Conservation (phyloP, 2,888 invertebrate genomes). For the Catotricha subobsoleta region DNA sequence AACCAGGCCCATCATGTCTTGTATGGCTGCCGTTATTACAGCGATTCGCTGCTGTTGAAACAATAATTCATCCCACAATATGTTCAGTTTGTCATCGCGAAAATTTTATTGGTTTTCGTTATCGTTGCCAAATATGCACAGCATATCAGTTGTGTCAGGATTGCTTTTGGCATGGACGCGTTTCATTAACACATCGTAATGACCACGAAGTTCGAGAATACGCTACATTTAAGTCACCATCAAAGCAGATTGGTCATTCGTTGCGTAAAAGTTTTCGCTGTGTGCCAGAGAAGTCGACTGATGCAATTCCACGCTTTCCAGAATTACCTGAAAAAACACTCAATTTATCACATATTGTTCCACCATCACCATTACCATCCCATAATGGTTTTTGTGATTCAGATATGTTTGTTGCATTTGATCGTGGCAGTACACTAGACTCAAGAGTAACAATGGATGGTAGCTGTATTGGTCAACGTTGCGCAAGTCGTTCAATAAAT, state of each 20-base stretch:
- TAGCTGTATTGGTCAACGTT: not conserved
- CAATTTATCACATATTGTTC: constrained; percentile 90
- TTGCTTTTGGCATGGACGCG: constrained; percentile 96
- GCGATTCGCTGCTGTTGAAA: constrained; percentile 86
- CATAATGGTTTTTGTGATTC: constrained; percentile 79
- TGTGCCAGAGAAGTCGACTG: constrained; percentile 75
- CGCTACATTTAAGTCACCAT: constrained; percentile 88
- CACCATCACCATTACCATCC: constrained; percentile 80
- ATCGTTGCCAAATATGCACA: constrained; percentile 93
- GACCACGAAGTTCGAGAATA: constrained; percentile 98
- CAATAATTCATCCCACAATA: constrained; percentile 83
- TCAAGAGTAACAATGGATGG: constrained; percentile 22
- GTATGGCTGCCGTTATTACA: constrained; percentile 93
- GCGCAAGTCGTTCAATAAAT: constrained; percentile 25
- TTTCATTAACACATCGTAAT: constrained; percentile 74
- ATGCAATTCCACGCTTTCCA: constrained; percentile 71
- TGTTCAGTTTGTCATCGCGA: constrained; percentile 88
- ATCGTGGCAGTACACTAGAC: constrained; percentile 31
- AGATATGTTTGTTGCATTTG: constrained; percentile 37
- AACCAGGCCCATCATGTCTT: constrained; percentile 89
- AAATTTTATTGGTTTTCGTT: constrained; percentile 88
- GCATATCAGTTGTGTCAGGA: constrained; percentile 98
- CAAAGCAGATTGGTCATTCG: constrained; percentile 92
- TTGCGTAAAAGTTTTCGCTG: constrained; percentile 93
- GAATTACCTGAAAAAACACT: constrained; percentile 88